phyloP scores from a whole-genome alignment of 2,113 vertebrate species.

The Capricornis sumatraensis region DNA sequence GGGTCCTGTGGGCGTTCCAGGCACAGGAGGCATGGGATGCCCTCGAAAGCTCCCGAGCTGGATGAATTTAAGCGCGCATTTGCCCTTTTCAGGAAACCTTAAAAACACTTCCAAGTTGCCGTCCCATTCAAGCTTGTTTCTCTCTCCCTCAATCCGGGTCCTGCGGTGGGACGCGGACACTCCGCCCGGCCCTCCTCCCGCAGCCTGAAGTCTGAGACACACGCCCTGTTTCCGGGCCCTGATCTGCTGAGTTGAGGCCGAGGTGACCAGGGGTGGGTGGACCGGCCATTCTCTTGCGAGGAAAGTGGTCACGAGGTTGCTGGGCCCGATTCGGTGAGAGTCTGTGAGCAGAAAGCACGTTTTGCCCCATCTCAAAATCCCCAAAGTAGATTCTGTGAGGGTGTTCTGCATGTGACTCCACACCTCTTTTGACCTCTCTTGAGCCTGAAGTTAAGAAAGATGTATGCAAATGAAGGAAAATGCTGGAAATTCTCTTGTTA shows the following conservation, averaged over 20 bases:
- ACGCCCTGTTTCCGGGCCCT: neutral
- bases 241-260: neutral
- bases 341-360: neutral
- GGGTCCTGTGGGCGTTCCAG: neutral
- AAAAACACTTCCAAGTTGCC: neutral
- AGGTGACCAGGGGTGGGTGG: neutral
- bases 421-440: neutral
- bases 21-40: neutral
- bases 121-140: neutral
- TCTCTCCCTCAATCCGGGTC: neutral
- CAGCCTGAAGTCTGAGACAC: neutral
- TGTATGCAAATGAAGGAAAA: neutral
- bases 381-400: rapidly evolving
- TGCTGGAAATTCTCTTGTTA: neutral
- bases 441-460: neutral
- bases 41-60: neutral
- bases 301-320: neutral
- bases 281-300: neutral
- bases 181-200: neutral
- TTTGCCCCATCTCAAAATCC: neutral
- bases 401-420: no score
- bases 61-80: neutral
- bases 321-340: neutral
- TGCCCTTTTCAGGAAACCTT: neutral
- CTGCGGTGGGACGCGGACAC: neutral